Base-by-base conservation (phyloP, 2,888 invertebrate genomes). In the Drosophila hamatofila region DNA sequence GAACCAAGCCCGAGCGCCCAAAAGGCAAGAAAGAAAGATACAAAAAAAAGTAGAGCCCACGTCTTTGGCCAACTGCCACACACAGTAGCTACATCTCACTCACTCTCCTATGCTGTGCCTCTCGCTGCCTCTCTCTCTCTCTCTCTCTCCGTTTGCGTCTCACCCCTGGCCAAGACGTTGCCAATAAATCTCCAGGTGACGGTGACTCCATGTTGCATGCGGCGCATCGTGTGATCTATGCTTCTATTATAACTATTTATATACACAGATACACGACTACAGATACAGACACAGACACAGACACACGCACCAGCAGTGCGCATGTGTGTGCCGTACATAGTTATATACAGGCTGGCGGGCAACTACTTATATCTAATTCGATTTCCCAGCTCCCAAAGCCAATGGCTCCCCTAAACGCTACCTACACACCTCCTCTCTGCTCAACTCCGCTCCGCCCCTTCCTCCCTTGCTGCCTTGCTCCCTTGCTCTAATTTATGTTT, bases 171-270 rank as follows among this genome's bases (percentile, higher is more conserved):
- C 62, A 51, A 88, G 87, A 89, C 89, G 83, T 77, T 80, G 83
- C 71, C 88, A 89, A 93, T 93, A 93, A 93, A 93, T 93, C 93
- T 92, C 87, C 70, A 84, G 91, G 88, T 90, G 91, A 84, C 88
- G 78, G 58, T 72, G 91, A 91, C 92, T 91, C 91, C 91, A 90
- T 91, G 91, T 92, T 91, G 89, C 89, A 87, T 89, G 89, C 85
- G 82, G 85, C 88, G 83, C 83, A 90, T 78, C 81, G 84, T 88
- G 90, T 92, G 92, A 91, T 91, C 91, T 91, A 91, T 91, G 87
- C 88, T 90, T 89, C 84, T 92, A 90, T 90, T 90, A 91, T 83
- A 91, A 87, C 88, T 89, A 90, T 88, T 88, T 89, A 87, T 85
- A 87, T 68, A 77, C 70, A 75, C 66, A 73, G 56, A 60, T 56